Conservation (phyloP, 2,797 vertebrate species). For the Hypotaenidia philippensis region DNA sequence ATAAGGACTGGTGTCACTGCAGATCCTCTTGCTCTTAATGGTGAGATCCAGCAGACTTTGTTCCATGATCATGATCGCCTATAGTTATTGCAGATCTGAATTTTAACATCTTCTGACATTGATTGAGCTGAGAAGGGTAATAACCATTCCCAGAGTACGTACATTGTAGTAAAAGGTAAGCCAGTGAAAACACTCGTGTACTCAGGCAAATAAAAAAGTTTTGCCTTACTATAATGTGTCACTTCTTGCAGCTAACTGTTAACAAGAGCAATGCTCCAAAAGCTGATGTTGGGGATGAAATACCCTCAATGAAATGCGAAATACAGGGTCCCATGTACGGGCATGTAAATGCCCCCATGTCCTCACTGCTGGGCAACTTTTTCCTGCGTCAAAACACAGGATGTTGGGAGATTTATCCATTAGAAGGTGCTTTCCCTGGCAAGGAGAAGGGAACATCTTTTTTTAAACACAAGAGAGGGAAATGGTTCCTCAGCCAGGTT, state of each 20-base stretch:
- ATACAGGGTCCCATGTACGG: fast-evolving
- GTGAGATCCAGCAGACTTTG: neutral
- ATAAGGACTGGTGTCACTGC: neutral
- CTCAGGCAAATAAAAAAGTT: neutral
- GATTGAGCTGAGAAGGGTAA: neutral
- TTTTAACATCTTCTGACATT: neutral
- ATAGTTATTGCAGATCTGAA: neutral
- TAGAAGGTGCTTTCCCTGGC: neutral
- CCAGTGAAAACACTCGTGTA: neutral
- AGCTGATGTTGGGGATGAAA: neutral
- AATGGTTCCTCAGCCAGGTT: neutral
- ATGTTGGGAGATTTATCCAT: neutral
- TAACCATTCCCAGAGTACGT: neutral
- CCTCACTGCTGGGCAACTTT: neutral
- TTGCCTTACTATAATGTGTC: neutral
- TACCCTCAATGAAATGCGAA: neutral
- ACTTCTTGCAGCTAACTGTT: neutral
- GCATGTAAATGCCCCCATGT: neutral
- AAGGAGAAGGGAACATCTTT: neutral
- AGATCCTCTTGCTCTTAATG: neutral
- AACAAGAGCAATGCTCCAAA: neutral
- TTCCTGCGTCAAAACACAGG: neutral
- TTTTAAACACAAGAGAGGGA: neutral
- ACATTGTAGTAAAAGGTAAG: neutral
- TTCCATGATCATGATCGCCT: neutral